Evolutionary conservation across 2,113 vertebrate species (phyloP).

Genomic region (Strix uralensis): DNA sequence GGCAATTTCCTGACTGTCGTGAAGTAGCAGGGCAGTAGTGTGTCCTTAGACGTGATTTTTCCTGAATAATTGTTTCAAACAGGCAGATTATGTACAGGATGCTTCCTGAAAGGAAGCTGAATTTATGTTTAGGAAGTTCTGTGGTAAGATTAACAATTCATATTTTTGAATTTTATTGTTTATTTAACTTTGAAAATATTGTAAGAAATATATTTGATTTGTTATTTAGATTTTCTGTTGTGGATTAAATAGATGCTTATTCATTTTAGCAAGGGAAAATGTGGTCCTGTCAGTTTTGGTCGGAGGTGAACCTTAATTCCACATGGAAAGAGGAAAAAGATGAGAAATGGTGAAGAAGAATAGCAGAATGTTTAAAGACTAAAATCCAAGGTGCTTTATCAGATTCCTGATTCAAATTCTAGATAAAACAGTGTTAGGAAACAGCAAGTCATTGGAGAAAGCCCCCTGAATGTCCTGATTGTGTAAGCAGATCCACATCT

Average conservation of each 20-base stretch:
- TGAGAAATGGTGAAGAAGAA: not conserved
- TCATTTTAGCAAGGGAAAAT: not conserved
- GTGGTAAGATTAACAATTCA: not conserved
- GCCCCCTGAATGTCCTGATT: not conserved
- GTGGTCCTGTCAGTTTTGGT: not conserved
- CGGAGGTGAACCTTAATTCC: not conserved
- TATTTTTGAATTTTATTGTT: not conserved
- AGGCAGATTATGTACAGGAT: not conserved
- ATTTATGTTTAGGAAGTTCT: slow-evolving; percentile 40
- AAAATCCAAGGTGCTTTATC: not conserved
- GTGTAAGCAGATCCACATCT: not conserved
- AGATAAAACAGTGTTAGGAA: not conserved
- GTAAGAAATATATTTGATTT: not conserved
- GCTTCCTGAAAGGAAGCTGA: slow-evolving; percentile 45
- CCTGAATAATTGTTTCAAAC: slow-evolving; percentile 45
- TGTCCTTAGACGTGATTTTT: slow-evolving; percentile 33
- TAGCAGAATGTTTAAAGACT: not conserved
- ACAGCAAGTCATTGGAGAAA: not conserved
- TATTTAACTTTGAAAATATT: slow-evolving; percentile 17
- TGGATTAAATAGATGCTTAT: not conserved
- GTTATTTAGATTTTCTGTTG: not conserved
- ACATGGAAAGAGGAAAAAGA: not conserved
- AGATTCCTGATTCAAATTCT: not conserved
- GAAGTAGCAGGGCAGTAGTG: not conserved
- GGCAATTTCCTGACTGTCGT: not conserved